Evolutionary conservation across 2,113 vertebrate genomes (phyloP).

Genomic region (Paedocypris sp.): DNA sequence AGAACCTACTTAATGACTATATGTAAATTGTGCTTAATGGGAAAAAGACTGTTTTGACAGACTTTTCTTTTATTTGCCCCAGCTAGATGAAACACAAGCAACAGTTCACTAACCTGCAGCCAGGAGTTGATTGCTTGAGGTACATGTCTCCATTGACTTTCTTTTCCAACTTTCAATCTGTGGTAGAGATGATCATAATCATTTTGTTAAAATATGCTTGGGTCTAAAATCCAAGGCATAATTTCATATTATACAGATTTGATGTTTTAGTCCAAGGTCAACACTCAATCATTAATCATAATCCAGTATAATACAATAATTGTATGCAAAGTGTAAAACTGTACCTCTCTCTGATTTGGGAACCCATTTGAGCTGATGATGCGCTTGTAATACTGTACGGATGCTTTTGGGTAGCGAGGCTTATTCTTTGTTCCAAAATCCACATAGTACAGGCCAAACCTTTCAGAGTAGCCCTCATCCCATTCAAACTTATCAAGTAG

Average conservation of each 20-base stretch:
- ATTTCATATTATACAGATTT: neutral
- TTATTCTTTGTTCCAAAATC: constrained; percentile 73
- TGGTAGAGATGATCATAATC: neutral
- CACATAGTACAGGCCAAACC: constrained; percentile 79
- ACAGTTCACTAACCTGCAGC: constrained; percentile 60
- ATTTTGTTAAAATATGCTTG: neutral
- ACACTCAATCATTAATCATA: too few relatives aligned
- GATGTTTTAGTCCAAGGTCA: too few relatives aligned
- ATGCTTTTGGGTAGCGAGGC: constrained; percentile 77
- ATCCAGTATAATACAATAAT: too few relatives aligned
- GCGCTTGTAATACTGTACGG: constrained; percentile 72
- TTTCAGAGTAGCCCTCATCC: constrained; percentile 76
- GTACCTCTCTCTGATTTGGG: constrained; percentile 74
- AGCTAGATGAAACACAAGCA: constrained; percentile 16
- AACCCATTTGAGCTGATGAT: constrained; percentile 82
- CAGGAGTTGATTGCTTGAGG: constrained; percentile 69
- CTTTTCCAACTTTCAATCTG: constrained; percentile 76
- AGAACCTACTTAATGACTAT: constrained; percentile 9
- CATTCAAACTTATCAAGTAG: constrained; percentile 86
- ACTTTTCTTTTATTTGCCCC: constrained; percentile 51
- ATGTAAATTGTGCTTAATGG: neutral
- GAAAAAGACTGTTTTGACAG: constrained; percentile 13
- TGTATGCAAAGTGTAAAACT: too few relatives aligned
- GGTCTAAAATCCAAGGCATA: neutral
- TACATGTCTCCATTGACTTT: constrained; percentile 68